Evolutionary conservation across 2,888 invertebrate species (phyloP), one percentile per base, ranked within the genome.

Genomic region (Antitype chi): DNA sequence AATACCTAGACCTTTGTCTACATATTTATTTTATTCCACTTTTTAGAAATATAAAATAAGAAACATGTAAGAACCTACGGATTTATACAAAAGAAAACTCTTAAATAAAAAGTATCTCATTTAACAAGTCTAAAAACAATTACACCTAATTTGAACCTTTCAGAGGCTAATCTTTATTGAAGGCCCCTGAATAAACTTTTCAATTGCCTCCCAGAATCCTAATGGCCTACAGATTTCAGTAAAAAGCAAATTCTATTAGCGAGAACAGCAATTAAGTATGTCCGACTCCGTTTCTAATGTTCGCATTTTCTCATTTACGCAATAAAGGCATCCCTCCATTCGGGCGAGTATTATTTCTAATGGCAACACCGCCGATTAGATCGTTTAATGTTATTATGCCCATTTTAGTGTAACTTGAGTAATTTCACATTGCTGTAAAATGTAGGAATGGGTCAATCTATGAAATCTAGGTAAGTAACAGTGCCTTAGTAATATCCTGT

Each of bases 321-420:
- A 70, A 69, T 84, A 73, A 79, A 63, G 57, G 62, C 72, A 57
- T 72, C 60, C 38, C 47, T 49, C 63, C 67, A 59, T 70, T 76
- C 57, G 43, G 66, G 55, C 49, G 49, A 55, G 69, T 75, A 74
- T 88, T 86, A 89, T 84, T 89, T 87, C 74, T 89, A 86, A 89
- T 82, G 83, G 82, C 62, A 74, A 75, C 77, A 73, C 71, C 70
- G 80, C 57, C 70, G 75, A 87, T 85, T 86, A 84, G 52, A 74
- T 49, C 55, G 63, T 81, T 78, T 81, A 81, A 78, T 83, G 69
- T 80, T 80, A 82, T 87, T 83, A 73, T 49, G 11, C 38, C 11
- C 17, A 52, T 52, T 52, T 70, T 55, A 77, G 52, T 53, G 28
- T 23, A 55, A 38, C 52, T 70, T 66, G 52, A 60, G 32, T 11